Conservation (phyloP, 2,797 vertebrate genomes). For the Sebastes trivittatus region DNA sequence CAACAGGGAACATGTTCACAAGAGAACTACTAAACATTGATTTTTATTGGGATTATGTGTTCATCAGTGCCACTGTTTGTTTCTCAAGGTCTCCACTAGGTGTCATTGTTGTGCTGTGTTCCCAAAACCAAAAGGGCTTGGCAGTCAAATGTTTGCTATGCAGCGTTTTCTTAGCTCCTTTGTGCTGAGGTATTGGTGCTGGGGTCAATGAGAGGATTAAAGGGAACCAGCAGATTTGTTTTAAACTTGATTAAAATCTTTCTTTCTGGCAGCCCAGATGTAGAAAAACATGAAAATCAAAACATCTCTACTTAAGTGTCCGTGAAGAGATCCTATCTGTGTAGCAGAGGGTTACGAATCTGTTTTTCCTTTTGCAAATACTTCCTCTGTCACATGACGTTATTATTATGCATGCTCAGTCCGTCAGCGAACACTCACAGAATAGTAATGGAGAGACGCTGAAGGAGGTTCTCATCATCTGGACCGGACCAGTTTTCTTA, state of each 20-base stretch:
- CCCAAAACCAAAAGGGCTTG: not conserved
- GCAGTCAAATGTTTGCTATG: conserved; percentile 21
- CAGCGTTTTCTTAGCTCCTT: conserved; percentile 49
- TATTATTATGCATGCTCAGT: conserved; percentile 52
- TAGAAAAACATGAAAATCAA: conserved; percentile 17
- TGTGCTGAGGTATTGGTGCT: conserved; percentile 30
- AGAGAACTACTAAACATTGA: not conserved
- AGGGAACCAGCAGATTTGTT: conserved; percentile 26
- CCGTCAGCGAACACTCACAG: conserved; percentile 48
- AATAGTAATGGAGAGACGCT: conserved; percentile 56
- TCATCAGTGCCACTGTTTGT: not conserved
- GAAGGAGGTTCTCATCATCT: conserved; percentile 55
- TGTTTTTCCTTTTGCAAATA: conserved; percentile 31
- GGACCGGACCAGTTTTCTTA: conserved; percentile 84
- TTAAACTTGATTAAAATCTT: conserved; percentile 21
- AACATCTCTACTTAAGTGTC: not conserved
- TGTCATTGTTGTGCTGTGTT: conserved; percentile 56
- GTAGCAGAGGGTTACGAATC: conserved; percentile 22
- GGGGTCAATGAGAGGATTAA: conserved; percentile 33
- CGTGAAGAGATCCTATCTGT: conserved; percentile 1
- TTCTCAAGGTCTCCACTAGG: conserved; percentile 48
- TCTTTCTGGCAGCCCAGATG: not conserved
- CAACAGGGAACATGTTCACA: not conserved
- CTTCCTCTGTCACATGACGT: conserved; percentile 47
- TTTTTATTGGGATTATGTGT: not conserved